Base-by-base conservation (phyloP, 1,140 invertebrate genomes). In the Drosophila ananassae region DNA sequence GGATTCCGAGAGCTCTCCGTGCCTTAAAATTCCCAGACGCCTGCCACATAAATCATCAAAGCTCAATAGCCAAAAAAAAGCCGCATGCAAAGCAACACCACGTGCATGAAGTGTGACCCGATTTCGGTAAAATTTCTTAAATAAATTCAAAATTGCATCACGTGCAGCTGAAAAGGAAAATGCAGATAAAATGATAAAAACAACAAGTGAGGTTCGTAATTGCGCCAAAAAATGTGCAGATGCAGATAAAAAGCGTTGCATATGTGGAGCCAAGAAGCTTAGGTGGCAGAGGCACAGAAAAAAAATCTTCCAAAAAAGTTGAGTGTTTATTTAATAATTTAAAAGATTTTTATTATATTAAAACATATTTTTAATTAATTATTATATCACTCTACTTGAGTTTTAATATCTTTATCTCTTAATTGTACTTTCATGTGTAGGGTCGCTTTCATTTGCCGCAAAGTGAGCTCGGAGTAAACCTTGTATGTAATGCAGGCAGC, bases 61-160 rank as follows among this genome's bases (percentile, higher is more conserved):
- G 34, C 34, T 60, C 74, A 60, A 82, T 82, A 61, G 47, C 30
- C 41, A 32, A 12, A 69, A 56, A 75, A 75, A 51, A 63, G 39
- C 30, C 55, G 64, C 58, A 63, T 69, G 48, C 53, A 55, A 69
- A 69, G 66, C 12, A 22, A 25, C 73, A 66, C 50, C 77, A 75
- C 77, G 77, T 80, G 72, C 66, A 81, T 22, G 73, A 82, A 82
- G 69, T 77, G 63, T 74, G 79, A 82, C 79, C 79, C 74, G 63
- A 69, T 77, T 82, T 82, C 57, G 71, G 57, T 34, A 39, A 71
- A 58, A 51, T 50, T 28, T 67, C 56, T 54, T 37, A 52, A 71
- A 76, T 53, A 44, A 67, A 80, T 62, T 56, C 46, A 64, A 64
- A 81, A 77, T 77, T 52, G 52, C 61, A 67, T 72, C 79, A 83